These are phyloP conservation scores for Machaerirhynchus nigripectus DNA, from an alignment of 2,113 vertebrate species.

Conservation along the genomic window DNA sequence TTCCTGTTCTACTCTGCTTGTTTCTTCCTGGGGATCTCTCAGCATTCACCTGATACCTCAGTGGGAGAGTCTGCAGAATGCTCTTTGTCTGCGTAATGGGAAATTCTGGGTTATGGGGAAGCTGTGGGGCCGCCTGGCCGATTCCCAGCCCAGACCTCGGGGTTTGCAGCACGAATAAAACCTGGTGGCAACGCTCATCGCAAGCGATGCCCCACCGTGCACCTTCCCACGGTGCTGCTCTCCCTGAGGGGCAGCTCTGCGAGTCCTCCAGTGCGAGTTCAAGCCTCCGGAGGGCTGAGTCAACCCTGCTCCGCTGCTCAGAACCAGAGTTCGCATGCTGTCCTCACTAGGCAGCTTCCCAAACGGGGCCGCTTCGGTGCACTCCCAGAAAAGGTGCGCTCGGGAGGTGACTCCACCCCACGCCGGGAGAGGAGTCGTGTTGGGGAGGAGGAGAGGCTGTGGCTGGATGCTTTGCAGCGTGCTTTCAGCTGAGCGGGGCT, in stretches of 20 bases:
- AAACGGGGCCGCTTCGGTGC: neutral
- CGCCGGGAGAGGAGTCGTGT: neutral
- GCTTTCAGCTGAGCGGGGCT: conserved; percentile 5
- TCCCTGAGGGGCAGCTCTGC: neutral
- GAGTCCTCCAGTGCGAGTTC: neutral
- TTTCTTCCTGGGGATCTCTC: neutral
- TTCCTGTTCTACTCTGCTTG: neutral
- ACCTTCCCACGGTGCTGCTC: neutral
- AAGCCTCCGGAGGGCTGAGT: neutral
- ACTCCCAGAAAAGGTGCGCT: neutral
- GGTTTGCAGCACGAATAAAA: neutral
- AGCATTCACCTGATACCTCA: neutral
- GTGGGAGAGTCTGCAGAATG: neutral
- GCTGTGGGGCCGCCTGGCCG: neutral
- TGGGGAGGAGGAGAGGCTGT: neutral
- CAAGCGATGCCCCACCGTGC: neutral
- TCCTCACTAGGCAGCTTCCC: neutral
- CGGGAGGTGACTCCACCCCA: neutral
- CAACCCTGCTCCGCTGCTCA: neutral
- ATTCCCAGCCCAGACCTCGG: neutral
- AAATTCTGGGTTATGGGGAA: neutral
- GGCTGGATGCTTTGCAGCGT: neutral
- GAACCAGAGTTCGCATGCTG: neutral
- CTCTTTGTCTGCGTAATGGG: neutral
- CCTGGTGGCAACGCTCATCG: neutral